These are phyloP conservation scores for Beaufortia kweichowensis DNA, from an alignment of 2,113 vertebrate genomes.

Conservation along the genomic window DNA sequence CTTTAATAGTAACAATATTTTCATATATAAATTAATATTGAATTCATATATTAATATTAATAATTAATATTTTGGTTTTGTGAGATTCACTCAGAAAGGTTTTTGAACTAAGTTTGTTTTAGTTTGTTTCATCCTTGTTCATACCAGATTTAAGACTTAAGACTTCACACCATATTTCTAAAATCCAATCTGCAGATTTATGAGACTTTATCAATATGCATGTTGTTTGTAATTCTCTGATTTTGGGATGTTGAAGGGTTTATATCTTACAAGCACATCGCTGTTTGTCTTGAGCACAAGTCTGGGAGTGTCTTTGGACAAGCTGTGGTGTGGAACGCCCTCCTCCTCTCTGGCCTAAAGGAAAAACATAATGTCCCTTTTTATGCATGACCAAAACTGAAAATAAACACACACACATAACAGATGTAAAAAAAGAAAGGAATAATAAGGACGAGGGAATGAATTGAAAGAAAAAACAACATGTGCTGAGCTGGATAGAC, in stretches of 20 bases:
- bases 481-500: slow-evolving; percentile 49
- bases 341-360: slow-evolving; percentile 99
- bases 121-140: background rate
- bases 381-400: slow-evolving; percentile 96
- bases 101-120: background rate
- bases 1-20: no score
- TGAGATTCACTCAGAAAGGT: background rate
- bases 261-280: slow-evolving; percentile 99
- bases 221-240: slow-evolving; percentile 27
- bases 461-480: slow-evolving; percentile 31
- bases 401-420: slow-evolving; percentile 73
- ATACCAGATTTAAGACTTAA: slow-evolving; percentile 6
- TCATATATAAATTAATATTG: no score
- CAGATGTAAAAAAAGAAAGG: slow-evolving; percentile 65
- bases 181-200: background rate
- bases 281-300: slow-evolving; percentile 99
- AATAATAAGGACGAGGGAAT: slow-evolving; percentile 53
- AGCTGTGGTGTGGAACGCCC: slow-evolving; percentile 98
- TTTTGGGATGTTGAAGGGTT: slow-evolving; percentile 60
- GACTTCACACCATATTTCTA: background rate
- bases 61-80: background rate
- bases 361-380: slow-evolving; percentile 99
- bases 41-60: no score
- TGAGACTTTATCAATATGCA: slow-evolving; percentile 3
- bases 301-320: slow-evolving; percentile 99